A percentile compares a stretch with the other conserved stretches of the same genome.
phyloP scores from a whole-genome alignment of 2,888 invertebrate genomes.

The Scelioninae gen. 2 region DNA sequence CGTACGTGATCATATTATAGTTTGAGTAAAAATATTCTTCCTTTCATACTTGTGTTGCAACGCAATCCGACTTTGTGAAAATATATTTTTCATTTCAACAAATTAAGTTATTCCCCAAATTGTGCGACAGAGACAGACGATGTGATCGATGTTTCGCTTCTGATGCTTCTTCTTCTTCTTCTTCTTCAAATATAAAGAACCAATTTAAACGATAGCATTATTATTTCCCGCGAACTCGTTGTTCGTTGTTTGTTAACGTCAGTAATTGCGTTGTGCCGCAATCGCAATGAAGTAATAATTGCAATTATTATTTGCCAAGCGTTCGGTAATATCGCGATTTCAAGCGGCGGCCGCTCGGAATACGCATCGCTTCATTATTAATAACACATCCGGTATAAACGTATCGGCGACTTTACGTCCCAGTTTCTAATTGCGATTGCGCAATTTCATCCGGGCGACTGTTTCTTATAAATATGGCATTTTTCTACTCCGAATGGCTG shows the following conservation, averaged over 20 bases:
- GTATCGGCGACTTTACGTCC: constrained; percentile 37
- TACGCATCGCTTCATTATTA: constrained; percentile 26
- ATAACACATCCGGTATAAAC: constrained; percentile 34
- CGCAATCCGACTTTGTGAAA: no score
- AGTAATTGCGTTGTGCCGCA: constrained; percentile 14
- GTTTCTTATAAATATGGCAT: constrained; percentile 23
- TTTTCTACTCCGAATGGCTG: not conserved
- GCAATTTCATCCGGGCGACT: constrained; percentile 25
- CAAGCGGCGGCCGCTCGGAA: constrained; percentile 17
- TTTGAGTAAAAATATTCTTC: no score
- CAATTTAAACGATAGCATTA: no score
- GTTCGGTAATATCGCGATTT: constrained; percentile 4
- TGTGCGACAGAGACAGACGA: no score
- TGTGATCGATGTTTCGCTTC: no score
- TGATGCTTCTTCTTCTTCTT: no score
- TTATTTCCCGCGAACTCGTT: no score
- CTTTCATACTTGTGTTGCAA: no score
- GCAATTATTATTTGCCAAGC: constrained; percentile 5
- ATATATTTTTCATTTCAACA: no score
- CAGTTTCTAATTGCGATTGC: constrained; percentile 41
- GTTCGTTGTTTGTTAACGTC: constrained; percentile 9
- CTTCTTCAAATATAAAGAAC: no score
- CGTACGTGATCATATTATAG: no score
- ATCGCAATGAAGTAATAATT: constrained; percentile 12
- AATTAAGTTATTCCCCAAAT: no score